Percentiles rank a stretch among this genome's conserved stretches.
phyloP scores from a whole-genome alignment of 2,113 vertebrate genomes.

The Dipodomys merriami region DNA sequence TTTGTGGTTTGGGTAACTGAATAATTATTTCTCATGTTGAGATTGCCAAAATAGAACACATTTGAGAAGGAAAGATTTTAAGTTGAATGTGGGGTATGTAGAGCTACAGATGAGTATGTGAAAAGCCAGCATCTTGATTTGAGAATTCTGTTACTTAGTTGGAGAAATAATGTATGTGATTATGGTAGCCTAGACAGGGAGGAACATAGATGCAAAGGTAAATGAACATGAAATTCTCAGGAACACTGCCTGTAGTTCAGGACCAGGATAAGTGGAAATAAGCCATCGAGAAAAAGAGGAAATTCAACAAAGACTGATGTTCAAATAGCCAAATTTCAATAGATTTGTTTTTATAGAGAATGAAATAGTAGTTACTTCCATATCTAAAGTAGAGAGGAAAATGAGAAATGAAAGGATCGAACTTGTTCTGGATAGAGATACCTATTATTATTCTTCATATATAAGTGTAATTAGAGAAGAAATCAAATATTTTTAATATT shows the following conservation, averaged over 20 bases:
- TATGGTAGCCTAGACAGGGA: not conserved
- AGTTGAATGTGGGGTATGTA: not conserved
- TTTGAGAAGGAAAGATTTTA: not conserved
- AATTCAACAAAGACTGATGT: not conserved
- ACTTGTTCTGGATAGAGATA: not conserved
- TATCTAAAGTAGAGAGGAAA: not conserved
- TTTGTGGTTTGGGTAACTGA: not conserved
- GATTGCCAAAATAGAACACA: not conserved
- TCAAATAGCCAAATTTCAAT: not conserved
- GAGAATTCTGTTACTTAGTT: not conserved
- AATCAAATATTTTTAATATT: not conserved
- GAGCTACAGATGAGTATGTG: not conserved
- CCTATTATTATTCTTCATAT: not conserved
- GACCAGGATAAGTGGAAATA: not conserved
- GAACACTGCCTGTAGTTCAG: not conserved
- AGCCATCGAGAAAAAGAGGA: not conserved
- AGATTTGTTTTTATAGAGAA: not conserved
- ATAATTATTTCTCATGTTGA: not conserved
- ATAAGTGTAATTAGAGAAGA: not conserved
- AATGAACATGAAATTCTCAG: not conserved
- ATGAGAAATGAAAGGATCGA: not conserved
- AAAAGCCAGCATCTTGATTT: fast-evolving
- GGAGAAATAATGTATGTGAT: not conserved
- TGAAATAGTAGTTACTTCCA: not conserved
- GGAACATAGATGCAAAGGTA: not conserved